Evolutionary conservation across 2,113 vertebrate genomes (phyloP), one percentile per base, ranked within the genome.

Genomic region (Hippocampus abdominalis): DNA sequence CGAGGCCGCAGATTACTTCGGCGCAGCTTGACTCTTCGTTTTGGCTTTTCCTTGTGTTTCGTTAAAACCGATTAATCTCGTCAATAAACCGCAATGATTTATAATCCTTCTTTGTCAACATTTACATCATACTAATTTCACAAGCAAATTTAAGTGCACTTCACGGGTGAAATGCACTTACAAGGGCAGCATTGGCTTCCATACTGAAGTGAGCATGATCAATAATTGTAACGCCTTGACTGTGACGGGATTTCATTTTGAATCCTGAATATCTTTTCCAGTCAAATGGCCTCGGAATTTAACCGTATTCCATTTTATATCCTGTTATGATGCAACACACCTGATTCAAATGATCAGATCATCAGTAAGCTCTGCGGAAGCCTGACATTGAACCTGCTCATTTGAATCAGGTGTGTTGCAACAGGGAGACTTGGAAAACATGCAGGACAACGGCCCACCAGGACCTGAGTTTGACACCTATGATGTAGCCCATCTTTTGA

Each of bases 1-100:
- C 66, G 46, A 13, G 8, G 69, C 69, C 71, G 73, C 40, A 42
- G 69, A 61, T 72, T 44, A 23, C 13, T 40, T 5, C 11, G 40
- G 16, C 65, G 66, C 73, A 61, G 51, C 59, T 40, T 40, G 12
- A 62, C 57, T 5, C 32, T 36, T 36, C 63, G 46, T 62, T 60
- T 23, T 64, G 21, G 13, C 15, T 10, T 8, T 20, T 40, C 60
- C 42, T 23, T 4, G n/a, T 64, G n/a, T 23, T 44, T 64, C 16
- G 15, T 12, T 3, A 23, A 25, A n/a, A 40, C 21, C n/a, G 12
- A 21, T 23, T 46, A 25, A 23, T 12, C 21, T 2, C 6, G 9
- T 64, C 36, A 40, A 42, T 42, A 44, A 40, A 42, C n/a, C 9
- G 20, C 10, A 23, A 42, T n/a, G 4, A 13, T 21, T 42, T 42